Evolutionary conservation across 2,113 vertebrate species (phyloP).

Genomic region (Thamnophis sirtalis): DNA sequence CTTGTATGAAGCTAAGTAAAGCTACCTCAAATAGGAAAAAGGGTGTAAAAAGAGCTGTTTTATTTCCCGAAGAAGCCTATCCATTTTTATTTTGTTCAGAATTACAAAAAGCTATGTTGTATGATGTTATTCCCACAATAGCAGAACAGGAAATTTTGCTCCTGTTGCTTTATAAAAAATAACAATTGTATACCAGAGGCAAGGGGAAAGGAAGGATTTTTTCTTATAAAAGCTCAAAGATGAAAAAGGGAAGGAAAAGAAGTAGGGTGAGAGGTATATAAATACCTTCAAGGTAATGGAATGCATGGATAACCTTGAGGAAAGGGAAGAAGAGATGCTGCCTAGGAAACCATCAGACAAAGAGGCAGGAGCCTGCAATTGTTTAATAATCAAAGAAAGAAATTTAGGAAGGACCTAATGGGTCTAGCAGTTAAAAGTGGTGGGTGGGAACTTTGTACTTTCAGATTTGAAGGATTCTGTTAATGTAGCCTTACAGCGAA

Average conservation of each 20-base stretch:
- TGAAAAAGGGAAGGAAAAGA: not conserved
- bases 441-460: not conserved
- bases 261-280: not conserved
- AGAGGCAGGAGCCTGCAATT: not conserved
- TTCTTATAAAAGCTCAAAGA: not conserved
- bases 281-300: not conserved
- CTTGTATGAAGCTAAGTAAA: not conserved
- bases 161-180: not conserved
- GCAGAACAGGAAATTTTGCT: not conserved
- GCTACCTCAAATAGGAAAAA: not conserved
- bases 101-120: not conserved
- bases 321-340: not conserved
- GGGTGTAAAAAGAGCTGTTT: not conserved
- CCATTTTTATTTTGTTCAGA: not conserved
- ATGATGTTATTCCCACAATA: not conserved
- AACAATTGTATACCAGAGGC: not conserved
- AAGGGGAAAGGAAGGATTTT: not conserved
- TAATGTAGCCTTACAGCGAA: not conserved
- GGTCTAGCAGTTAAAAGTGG: not conserved
- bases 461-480: not conserved
- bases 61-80: not conserved
- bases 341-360: not conserved
- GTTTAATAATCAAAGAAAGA: not conserved
- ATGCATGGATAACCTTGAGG: not conserved
- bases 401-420: not conserved